Evolutionary conservation across 2,797 vertebrate genomes (phyloP).

Genomic region (Typhlichthys eigenmanni): DNA sequence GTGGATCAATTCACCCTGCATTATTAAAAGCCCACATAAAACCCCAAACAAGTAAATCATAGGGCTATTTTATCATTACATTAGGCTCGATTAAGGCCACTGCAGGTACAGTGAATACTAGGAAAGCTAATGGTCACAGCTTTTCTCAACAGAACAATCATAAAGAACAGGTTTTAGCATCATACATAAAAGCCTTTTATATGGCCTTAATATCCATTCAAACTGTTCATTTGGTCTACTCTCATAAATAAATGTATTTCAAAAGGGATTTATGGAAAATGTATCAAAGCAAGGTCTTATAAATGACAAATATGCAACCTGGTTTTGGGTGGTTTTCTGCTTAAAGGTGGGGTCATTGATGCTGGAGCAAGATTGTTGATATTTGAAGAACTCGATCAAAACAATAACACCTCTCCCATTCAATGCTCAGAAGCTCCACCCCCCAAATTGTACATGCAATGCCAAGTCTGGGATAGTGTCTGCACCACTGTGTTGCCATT

Average conservation of each 20-base stretch:
- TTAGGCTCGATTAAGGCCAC: neutral
- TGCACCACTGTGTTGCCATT: too few relatives aligned
- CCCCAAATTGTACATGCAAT: too few relatives aligned
- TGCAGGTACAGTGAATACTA: neutral
- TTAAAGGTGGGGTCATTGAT: neutral
- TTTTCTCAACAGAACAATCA: neutral
- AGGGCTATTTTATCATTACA: neutral
- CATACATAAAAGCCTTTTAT: neutral
- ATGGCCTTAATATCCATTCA: neutral
- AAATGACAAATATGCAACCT: neutral
- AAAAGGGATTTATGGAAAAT: neutral
- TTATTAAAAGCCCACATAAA: constrained; percentile 7
- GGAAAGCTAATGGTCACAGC: neutral
- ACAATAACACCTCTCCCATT: too few relatives aligned
- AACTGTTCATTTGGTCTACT: constrained; percentile 4
- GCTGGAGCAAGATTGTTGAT: too few relatives aligned
- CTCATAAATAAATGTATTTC: neutral
- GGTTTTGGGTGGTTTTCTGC: neutral
- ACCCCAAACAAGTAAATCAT: constrained; percentile 1
- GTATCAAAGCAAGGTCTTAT: constrained; percentile 3
- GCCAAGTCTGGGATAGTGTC: too few relatives aligned
- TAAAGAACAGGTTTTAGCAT: neutral
- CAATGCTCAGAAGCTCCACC: too few relatives aligned
- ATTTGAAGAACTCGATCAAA: too few relatives aligned
- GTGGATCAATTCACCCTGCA: constrained; percentile 7